Conservation (phyloP, 92 coral and sea anemone genomes). For the Micromussa lordhowensis region DNA sequence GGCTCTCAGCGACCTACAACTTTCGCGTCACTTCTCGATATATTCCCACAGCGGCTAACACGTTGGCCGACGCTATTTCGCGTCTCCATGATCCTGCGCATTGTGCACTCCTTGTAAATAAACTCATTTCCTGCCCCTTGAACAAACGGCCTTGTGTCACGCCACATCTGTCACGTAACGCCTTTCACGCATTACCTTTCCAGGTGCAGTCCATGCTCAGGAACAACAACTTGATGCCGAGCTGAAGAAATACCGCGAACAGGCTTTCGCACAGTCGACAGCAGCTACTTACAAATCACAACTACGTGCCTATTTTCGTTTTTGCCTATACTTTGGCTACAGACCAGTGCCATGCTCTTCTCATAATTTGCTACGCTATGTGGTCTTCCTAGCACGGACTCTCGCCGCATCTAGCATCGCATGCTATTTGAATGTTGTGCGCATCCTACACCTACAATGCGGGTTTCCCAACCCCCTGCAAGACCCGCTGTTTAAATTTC, state of each 20-base stretch:
- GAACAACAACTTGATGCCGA: neutral
- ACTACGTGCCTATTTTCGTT: slow-evolving; percentile 44
- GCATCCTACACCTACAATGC: slow-evolving; percentile 47
- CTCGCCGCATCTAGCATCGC: slow-evolving; percentile 40
- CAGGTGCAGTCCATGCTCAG: neutral
- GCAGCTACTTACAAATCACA: slow-evolving; percentile 30
- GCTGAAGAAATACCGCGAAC: neutral
- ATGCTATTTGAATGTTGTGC: slow-evolving; percentile 37
- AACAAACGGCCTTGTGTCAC: neutral
- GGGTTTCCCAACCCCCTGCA: slow-evolving; percentile 53
- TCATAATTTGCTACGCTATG: slow-evolving; percentile 26
- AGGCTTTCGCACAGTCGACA: neutral
- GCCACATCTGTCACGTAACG: neutral
- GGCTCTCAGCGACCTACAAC: slow-evolving; percentile 56
- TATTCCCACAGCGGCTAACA: slow-evolving; percentile 21
- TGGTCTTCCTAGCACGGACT: slow-evolving; percentile 53
- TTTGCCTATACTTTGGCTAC: slow-evolving; percentile 41
- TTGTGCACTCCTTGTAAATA: neutral
- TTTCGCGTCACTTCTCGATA: too few relatives aligned
- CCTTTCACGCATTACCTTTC: neutral
- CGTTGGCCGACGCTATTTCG: slow-evolving; percentile 50
- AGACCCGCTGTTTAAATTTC: slow-evolving; percentile 38
- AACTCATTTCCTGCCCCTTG: neutral
- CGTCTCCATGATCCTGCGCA: slow-evolving; percentile 44
- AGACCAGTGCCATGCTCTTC: slow-evolving; percentile 1